Conservation (phyloP, 2,888 invertebrate genomes). For the Syrphus vitripennis region DNA sequence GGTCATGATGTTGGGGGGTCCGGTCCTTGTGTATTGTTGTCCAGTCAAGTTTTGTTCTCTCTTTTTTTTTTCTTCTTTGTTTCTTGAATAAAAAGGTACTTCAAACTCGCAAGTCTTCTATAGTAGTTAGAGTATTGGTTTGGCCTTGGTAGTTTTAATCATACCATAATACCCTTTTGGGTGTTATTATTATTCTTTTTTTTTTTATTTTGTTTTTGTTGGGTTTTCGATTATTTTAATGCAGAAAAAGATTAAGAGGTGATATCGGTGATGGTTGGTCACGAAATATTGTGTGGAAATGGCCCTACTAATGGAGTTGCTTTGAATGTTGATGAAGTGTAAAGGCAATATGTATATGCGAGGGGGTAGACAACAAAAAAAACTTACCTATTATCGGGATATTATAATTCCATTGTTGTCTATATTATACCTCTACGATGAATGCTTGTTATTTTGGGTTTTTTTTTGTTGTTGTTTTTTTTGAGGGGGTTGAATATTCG, state of each 20-base stretch:
- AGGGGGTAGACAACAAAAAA: background rate
- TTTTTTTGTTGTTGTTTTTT: too few relatives aligned
- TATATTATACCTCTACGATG: too few relatives aligned
- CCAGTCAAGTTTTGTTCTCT: conserved; percentile 22
- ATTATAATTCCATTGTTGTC: conserved; percentile 53
- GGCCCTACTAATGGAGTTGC: conserved; percentile 36
- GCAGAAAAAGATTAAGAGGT: conserved; percentile 51
- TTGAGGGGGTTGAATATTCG: too few relatives aligned
- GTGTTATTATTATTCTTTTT: background rate
- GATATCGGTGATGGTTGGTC: conserved; percentile 20
- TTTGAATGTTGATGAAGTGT: conserved; percentile 52
- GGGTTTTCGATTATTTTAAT: conserved; percentile 43
- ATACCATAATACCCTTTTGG: conserved; percentile 20
- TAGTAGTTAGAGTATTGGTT: too few relatives aligned
- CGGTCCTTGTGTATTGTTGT: conserved; percentile 38
- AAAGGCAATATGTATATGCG: too few relatives aligned
- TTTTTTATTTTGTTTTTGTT: background rate
- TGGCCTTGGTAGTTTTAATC: conserved; percentile 16
- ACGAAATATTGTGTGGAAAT: conserved; percentile 1
- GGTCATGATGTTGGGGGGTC: conserved; percentile 18
- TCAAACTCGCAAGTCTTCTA: background rate
- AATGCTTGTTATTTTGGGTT: conserved; percentile 33
- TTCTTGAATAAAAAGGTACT: background rate
- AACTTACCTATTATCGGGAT: too few relatives aligned
- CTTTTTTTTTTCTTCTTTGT: conserved; percentile 17